Base-by-base conservation (phyloP, 1,140 invertebrate genomes). In the Megalonaias nervosa region DNA sequence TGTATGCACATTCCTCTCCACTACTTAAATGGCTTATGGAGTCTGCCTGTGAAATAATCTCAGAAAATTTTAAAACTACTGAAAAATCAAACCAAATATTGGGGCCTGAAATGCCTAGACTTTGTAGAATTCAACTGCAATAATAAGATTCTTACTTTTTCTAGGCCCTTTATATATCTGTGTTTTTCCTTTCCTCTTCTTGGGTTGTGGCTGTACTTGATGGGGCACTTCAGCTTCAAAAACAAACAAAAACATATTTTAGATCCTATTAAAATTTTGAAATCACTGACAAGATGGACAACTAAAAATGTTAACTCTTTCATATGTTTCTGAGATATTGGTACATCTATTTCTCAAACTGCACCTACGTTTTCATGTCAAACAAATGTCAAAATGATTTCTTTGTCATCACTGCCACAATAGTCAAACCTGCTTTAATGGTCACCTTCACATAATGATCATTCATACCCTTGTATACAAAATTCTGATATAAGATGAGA, bases 161-260 rank as follows among this genome's bases (percentile, higher is more conserved):
- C 89, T 84, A 16, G 88, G 88, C 64, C 89, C 89, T 79, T 86
- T 90, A 82, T 90, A 90, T 15, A 89, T 86, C 69, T 88, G 88
- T n/a, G 86, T 88, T 79, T 90, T 90, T 14, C 87, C 83, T 77
- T 88, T 89, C 69, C 87, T 85, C 70, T 88, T 90, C 74, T 85
- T 87, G 5, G 74, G 75, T 31, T 72, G 71, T 60, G 62, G 68
- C 12, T 65, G 67, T 4, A 71, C 58, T 19, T 81, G 74, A 61
- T 65, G 66, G 11, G 70, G 68, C 19, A 72, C 76, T 74, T 85
- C 84, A 75, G 82, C 84, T 85, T 67, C 68, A 76, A 62, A 23
- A 78, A 12, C 23, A 55, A 67, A 57, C 14, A 26, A 17, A 62
- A 57, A 11, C 13, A 26, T 12, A 70, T 70, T 70, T 17, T 70